Percentiles rank a stretch among this genome's conserved stretches.
phyloP scores from a whole-genome alignment of 1,140 invertebrate genomes.

The Steinernema feltiae region DNA sequence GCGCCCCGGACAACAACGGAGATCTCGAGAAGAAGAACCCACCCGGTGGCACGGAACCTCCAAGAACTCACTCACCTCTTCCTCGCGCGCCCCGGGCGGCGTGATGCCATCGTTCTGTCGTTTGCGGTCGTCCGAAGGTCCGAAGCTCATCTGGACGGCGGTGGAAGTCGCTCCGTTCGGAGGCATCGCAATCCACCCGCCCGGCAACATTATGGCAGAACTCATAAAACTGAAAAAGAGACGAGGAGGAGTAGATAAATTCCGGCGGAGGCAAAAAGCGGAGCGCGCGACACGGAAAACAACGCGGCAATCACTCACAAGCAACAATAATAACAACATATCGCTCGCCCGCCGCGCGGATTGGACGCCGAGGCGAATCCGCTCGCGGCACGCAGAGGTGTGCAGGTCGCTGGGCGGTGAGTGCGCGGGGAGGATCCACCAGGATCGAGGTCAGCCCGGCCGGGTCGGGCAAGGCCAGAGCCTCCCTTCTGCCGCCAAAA shows the following conservation, averaged over 20 bases:
- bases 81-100: neutral
- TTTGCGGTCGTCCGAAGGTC: neutral
- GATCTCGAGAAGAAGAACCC: too few species aligned
- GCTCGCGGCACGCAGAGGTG: too few species aligned
- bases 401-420: too few species aligned
- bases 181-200: neutral
- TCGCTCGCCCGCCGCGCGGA: too few species aligned
- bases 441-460: neutral
- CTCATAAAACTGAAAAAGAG: neutral
- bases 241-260: neutral
- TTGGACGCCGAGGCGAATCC: too few species aligned
- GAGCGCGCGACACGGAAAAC: neutral
- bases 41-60: too few species aligned
- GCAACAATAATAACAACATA: slow-evolving; percentile 6
- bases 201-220: neutral
- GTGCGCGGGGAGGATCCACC: too few species aligned
- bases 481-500: neutral
- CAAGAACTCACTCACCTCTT: neutral
- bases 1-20: too few species aligned
- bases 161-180: neutral
- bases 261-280: neutral
- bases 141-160: neutral
- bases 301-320: neutral
- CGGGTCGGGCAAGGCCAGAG: neutral
- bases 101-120: neutral